Evolutionary conservation across 2,113 vertebrate species (phyloP).

Genomic region (Pyrgilauda ruficollis): DNA sequence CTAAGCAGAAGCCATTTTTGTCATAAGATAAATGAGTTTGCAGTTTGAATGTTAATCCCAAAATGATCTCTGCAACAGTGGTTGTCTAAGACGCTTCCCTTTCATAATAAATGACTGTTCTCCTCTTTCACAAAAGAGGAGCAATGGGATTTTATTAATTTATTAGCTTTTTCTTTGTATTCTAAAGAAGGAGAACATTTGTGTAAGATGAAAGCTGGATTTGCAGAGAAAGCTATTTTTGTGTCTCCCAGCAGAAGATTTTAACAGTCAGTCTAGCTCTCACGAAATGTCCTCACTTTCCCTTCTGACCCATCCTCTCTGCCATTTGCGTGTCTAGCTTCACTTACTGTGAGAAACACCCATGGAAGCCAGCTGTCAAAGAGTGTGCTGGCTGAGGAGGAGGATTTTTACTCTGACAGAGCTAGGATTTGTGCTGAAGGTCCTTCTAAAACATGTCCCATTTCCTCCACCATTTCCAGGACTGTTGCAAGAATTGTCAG

Average conservation of each 20-base stretch:
- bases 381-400: neutral
- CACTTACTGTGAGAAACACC: neutral
- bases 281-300: neutral
- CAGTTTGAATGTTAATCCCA: neutral
- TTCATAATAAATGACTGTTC: neutral
- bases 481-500: neutral
- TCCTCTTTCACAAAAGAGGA: neutral
- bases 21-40: neutral
- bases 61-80: neutral
- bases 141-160: slow-evolving; percentile 6
- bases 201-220: neutral
- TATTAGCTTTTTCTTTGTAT: neutral
- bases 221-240: neutral
- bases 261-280: neutral
- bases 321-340: neutral
- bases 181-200: neutral
- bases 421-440: neutral
- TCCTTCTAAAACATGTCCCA: neutral
- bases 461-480: neutral
- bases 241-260: neutral
- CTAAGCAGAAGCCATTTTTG: neutral
- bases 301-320: neutral
- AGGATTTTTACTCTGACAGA: neutral
- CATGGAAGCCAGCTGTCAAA: neutral
- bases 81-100: neutral